Conservation (phyloP, 2,113 vertebrate species). For the Colaptes auratus region DNA sequence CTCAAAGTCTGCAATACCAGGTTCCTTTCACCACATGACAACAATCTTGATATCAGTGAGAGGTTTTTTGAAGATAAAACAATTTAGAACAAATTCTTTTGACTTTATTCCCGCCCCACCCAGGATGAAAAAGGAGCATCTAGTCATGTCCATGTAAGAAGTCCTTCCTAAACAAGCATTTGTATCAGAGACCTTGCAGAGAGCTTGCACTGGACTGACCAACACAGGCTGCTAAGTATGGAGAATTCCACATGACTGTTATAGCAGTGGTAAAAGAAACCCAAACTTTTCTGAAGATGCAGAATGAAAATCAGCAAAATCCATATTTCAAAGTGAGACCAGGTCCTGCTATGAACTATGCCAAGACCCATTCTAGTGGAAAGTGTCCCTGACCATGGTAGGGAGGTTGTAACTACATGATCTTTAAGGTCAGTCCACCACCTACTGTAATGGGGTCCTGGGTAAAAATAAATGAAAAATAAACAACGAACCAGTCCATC, state of each 20-base stretch:
- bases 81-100: neutral
- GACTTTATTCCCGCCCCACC: rapidly evolving
- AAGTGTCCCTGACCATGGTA: too few relatives aligned
- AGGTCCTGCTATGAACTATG: neutral
- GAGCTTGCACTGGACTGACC: neutral
- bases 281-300: rapidly evolving
- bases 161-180: neutral
- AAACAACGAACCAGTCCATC: neutral
- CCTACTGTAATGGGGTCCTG: neutral
- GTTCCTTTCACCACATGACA: neutral
- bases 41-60: neutral
- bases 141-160: rapidly evolving
- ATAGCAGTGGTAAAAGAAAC: neutral
- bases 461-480: neutral
- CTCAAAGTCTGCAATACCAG: neutral
- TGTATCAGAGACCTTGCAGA: neutral
- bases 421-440: too few relatives aligned
- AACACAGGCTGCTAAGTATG: neutral
- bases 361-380: neutral
- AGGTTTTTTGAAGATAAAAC: neutral
- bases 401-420: too few relatives aligned
- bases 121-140: neutral
- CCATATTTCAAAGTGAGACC: neutral
- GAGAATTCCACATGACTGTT: neutral
- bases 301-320: neutral